Evolutionary conservation across 1,140 invertebrate genomes (phyloP).

Genomic region (Drosophila pseudoananassae): DNA sequence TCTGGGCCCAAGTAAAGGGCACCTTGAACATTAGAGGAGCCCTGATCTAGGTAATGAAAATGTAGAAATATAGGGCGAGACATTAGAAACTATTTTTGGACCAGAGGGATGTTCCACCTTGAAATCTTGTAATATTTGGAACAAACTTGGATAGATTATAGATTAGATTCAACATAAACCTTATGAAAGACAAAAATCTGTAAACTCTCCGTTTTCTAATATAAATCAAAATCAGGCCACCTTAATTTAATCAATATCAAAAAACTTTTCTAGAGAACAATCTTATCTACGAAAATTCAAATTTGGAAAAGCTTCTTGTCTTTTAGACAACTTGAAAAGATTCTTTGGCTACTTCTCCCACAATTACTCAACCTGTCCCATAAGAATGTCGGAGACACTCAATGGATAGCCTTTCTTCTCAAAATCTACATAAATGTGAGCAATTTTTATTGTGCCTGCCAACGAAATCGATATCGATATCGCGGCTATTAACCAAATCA

Average conservation of each 20-base stretch:
- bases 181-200: too few species aligned
- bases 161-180: not conserved
- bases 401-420: conserved; percentile 36
- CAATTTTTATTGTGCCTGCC: conserved; percentile 72
- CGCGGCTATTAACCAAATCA: conserved; percentile 78
- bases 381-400: conserved; percentile 45
- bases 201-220: not conserved
- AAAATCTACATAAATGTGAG: conserved; percentile 66
- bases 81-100: conserved; percentile 14
- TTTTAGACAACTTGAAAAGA: conserved; percentile 16
- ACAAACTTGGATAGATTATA: not conserved
- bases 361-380: conserved; percentile 57
- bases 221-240: not conserved
- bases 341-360: conserved; percentile 22
- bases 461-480: conserved; percentile 76
- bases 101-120: not conserved
- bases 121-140: not conserved
- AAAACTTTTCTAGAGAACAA: conserved; percentile 4
- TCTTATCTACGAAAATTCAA: conserved; percentile 27
- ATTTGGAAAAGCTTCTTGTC: conserved; percentile 44
- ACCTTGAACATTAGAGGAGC: conserved; percentile 31
- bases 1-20: conserved; percentile 37
- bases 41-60: conserved; percentile 35
- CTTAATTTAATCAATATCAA: not conserved
- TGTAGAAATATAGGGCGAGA: not conserved